Conservation (phyloP, 2,113 vertebrate genomes). For the Clarias gariepinus region DNA sequence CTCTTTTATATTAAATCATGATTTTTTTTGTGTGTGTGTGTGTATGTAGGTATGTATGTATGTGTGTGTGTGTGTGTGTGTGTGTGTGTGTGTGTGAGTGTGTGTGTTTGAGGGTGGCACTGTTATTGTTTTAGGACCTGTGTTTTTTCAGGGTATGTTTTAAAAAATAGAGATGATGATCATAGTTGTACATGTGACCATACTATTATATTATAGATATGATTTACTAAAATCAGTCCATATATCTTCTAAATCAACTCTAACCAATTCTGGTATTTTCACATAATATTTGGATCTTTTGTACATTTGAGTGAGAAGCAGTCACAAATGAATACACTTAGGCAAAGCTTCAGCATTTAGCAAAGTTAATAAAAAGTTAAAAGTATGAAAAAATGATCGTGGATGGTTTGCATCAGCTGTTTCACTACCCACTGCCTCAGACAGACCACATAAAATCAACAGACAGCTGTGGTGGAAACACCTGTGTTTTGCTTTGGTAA, state of each 20-base stretch:
- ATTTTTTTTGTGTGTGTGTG: not conserved
- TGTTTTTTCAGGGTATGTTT: not conserved
- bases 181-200: not conserved
- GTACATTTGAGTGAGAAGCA: not conserved
- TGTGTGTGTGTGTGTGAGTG: no score
- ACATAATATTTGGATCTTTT: not conserved
- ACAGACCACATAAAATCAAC: conserved; percentile 10
- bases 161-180: not conserved
- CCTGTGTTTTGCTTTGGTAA: conserved; percentile 25
- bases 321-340: not conserved
- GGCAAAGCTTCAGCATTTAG: not conserved
- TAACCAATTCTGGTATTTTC: not conserved
- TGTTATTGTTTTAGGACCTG: not conserved
- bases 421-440: not conserved
- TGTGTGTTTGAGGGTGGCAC: not conserved
- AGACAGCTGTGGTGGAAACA: conserved; percentile 2
- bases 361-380: not conserved
- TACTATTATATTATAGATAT: not conserved
- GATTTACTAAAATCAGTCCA: not conserved
- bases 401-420: not conserved
- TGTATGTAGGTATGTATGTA: no score
- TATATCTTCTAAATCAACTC: not conserved
- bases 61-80: no score
- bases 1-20: not conserved
- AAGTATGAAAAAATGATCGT: not conserved